Percentiles rank a stretch among this genome's conserved stretches.
phyloP scores from a whole-genome alignment of 2,888 invertebrate genomes.

The Xanthia icteritia region DNA sequence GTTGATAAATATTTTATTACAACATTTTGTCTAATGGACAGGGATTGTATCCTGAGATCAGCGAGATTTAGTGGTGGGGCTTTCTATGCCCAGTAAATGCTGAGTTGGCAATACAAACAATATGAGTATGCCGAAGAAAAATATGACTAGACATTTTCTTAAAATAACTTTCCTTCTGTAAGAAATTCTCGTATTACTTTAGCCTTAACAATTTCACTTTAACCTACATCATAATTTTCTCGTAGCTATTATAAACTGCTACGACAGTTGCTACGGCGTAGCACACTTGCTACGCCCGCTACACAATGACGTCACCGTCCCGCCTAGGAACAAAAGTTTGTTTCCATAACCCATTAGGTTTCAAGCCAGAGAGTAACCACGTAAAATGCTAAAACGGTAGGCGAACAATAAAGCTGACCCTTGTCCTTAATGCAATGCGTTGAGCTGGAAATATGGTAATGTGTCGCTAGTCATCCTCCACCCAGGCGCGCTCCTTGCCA shows the following conservation, averaged over 20 bases:
- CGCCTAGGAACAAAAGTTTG: background rate
- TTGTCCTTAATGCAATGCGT: slow-evolving; percentile 51
- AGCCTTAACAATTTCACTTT: background rate
- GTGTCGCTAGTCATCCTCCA: slow-evolving; percentile 43
- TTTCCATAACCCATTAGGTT: slow-evolving; percentile 22
- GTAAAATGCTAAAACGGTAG: slow-evolving; percentile 28
- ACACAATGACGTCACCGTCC: background rate
- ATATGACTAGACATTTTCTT: background rate
- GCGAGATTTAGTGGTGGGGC: background rate
- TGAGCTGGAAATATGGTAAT: slow-evolving; percentile 61
- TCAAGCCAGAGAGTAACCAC: slow-evolving; percentile 24
- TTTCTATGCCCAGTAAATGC: background rate
- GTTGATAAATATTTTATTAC: background rate
- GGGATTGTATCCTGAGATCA: background rate
- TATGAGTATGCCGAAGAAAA: background rate
- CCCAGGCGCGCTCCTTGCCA: slow-evolving; percentile 34
- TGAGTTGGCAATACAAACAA: background rate
- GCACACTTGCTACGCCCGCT: slow-evolving; percentile 16
- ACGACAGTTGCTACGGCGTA: slow-evolving; percentile 21
- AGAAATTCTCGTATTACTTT: background rate
- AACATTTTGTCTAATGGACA: background rate
- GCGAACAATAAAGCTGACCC: slow-evolving; percentile 55
- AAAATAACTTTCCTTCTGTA: background rate
- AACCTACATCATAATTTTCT: background rate
- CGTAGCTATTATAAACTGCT: background rate